Base-by-base conservation (phyloP, 2,888 invertebrate genomes). In the Caenorhabditis sp. region DNA sequence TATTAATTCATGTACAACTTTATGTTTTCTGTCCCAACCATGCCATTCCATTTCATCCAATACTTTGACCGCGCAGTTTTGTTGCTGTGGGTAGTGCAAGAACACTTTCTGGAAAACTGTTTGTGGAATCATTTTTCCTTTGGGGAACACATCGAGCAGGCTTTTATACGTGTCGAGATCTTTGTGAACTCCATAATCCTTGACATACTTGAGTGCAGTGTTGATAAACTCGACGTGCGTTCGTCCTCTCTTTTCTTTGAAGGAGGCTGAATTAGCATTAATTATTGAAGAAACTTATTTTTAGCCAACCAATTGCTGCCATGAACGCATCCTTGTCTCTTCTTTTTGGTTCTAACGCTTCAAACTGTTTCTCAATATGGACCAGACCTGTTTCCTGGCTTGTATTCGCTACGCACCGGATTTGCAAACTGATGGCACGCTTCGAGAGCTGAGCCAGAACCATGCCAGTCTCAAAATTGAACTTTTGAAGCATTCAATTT, bases 221-320 rank as follows among this genome's bases (percentile, higher is more conserved):
- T 96, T 95, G 89, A 99, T 96, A 93, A 99, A 99, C 91, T 97
- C 97, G 0, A 97, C 96, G 92, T 97, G 96, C 56, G 96, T 97
- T 80, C 96, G 94, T 84, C 96, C 94, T 88, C 95, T 95, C 54
- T 94, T 94, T 35, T 94, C 94, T 89, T 95, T 94, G 91, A 96
- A 98, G 83, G 95, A 94, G 88, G 95, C 95, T 70, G 54, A 56
- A 89, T 68, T 1, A 22, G 14, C 12, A n/a, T 4, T 51, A n/a
- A 3, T 28, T 22, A 22, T 12, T 54, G 24, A 2, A 54, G 26
- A 47, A 19, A 8, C 6, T 7, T 38, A 10, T 12, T 8, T 14
- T 10, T 26, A 38, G 59, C 86, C 22, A 35, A 91, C 91, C 85
- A n/a, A 91, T 88, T 1, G 89, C 88, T 26, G 86, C 88, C 64